These are phyloP conservation scores for Nothocercus julius DNA, from an alignment of 2,113 vertebrate species.

Conservation along the genomic window DNA sequence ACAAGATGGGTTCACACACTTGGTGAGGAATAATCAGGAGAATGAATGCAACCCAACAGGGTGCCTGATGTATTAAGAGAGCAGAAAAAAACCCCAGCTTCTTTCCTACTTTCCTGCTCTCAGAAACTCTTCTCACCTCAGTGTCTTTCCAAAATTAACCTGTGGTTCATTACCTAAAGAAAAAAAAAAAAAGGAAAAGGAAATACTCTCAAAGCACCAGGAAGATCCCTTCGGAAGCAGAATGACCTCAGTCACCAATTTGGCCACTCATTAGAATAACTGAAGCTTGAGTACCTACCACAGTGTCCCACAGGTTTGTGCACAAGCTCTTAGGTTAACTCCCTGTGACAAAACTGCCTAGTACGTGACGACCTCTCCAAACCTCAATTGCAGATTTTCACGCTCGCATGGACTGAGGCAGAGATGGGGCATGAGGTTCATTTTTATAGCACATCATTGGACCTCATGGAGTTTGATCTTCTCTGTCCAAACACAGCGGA, in stretches of 20 bases:
- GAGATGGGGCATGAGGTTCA: accelerated
- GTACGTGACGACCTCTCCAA: not conserved
- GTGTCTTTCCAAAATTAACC: not conserved
- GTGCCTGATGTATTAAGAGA: not conserved
- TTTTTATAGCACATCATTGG: not conserved
- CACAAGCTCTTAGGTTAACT: not conserved
- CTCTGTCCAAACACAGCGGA: accelerated
- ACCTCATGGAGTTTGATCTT: not conserved
- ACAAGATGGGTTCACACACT: not conserved
- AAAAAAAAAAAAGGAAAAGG: not conserved
- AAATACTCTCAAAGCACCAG: not conserved
- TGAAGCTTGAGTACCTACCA: not conserved
- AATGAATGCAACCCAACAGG: not conserved
- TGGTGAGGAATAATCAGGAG: not conserved
- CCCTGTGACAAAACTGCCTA: not conserved
- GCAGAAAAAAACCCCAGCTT: not conserved
- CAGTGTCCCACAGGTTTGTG: not conserved
- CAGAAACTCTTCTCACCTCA: not conserved
- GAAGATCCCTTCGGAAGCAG: not conserved
- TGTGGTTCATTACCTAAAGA: not conserved
- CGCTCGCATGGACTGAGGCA: not conserved
- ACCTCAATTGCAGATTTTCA: not conserved
- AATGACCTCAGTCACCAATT: not conserved
- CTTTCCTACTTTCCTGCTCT: not conserved
- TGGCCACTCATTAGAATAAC: not conserved